Evolutionary conservation across 2,113 vertebrate genomes (phyloP).

Genomic region (Seriola quinqueradiata): DNA sequence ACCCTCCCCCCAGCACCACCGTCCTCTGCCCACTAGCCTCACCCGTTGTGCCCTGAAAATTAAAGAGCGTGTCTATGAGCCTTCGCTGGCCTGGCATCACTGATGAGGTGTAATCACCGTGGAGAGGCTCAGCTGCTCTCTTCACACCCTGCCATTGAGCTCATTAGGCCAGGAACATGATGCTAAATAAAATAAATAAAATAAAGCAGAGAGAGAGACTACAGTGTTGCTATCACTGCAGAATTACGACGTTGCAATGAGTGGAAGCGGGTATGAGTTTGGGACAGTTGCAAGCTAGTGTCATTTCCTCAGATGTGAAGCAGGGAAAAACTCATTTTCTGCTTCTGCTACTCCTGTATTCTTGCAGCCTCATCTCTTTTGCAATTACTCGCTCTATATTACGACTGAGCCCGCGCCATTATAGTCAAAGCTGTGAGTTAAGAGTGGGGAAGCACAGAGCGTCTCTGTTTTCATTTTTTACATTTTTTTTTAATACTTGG

Average conservation of each 20-base stretch:
- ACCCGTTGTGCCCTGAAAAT: slow-evolving; percentile 38
- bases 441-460: slow-evolving; percentile 1
- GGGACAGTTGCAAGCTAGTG: not conserved
- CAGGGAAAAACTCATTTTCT: slow-evolving; percentile 37
- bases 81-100: slow-evolving; percentile 9
- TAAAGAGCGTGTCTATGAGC: slow-evolving; percentile 53
- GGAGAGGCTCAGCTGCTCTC: slow-evolving; percentile 66
- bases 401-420: not conserved
- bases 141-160: slow-evolving; percentile 52
- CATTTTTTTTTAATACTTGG: slow-evolving; percentile 40
- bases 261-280: not conserved
- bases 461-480: slow-evolving; percentile 43
- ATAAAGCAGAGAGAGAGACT: not conserved
- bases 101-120: slow-evolving; percentile 68
- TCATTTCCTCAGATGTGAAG: slow-evolving; percentile 32
- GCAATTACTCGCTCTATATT: slow-evolving; percentile 26
- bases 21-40: not conserved
- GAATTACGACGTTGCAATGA: not conserved
- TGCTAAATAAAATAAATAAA: not conserved
- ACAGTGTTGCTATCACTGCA: slow-evolving; percentile 1
- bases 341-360: slow-evolving; percentile 24
- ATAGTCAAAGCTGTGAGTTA: slow-evolving; percentile 42
- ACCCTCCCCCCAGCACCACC: not conserved
- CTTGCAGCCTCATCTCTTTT: slow-evolving; percentile 52
- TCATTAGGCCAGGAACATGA: slow-evolving; percentile 58